Evolutionary conservation across 2,888 invertebrate genomes (phyloP).

Genomic region (Amphipoea oculea): DNA sequence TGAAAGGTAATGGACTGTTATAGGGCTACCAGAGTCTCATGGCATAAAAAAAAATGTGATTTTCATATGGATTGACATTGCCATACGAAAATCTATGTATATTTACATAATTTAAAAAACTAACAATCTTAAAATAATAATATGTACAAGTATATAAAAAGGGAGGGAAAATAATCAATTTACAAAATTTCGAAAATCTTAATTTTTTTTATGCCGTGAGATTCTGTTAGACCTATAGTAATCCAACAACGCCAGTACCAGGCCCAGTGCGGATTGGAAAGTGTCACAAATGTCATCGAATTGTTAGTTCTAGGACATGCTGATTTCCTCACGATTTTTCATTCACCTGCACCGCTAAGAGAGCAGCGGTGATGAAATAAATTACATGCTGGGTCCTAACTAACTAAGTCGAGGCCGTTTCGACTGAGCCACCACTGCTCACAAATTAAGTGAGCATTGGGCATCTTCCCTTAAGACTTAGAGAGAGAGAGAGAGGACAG

Average conservation of each 20-base stretch:
- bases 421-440: not conserved
- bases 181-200: too few species aligned
- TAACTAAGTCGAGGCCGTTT: not conserved
- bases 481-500: constrained; percentile 19
- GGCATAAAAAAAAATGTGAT: too few species aligned
- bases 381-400: not conserved
- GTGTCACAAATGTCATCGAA: not conserved
- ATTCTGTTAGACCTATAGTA: not conserved
- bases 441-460: constrained; percentile 2
- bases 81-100: too few species aligned
- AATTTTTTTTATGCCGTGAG: too few species aligned
- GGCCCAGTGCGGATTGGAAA: not conserved
- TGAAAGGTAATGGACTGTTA: not conserved
- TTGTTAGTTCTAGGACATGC: not conserved
- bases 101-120: too few species aligned
- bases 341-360: too few species aligned
- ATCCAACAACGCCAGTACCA: not conserved
- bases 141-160: too few species aligned
- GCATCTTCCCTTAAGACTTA: not conserved
- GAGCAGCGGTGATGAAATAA: not conserved
- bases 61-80: too few species aligned
- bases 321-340: not conserved
- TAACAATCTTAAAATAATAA: too few species aligned
- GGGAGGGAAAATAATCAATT: too few species aligned
- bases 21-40: too few species aligned